Base-by-base conservation (phyloP, 2,888 invertebrate species). In the Choristoneura rosaceana region DNA sequence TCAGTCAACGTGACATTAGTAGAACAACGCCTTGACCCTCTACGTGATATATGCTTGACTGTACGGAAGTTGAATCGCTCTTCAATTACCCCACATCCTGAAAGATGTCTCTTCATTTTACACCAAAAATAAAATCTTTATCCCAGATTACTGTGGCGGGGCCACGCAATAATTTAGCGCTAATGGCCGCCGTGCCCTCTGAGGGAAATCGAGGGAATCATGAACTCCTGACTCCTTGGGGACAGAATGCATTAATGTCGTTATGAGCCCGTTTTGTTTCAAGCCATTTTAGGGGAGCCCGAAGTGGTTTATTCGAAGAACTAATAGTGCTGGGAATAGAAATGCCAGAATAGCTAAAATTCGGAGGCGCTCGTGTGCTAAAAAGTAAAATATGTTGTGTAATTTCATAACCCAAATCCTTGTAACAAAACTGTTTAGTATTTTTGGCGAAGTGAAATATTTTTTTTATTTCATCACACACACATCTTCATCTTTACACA, bases 81-180 rank as follows among this genome's bases (percentile, higher is more conserved):
- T 41, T 76, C 60, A 17, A 73, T 75, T 70, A 68, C 47, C 67
- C 81, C 82, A 76, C 61, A 47, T 47, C 71, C 76, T 74, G 82
- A 82, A 84, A 87, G 86, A 90, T 89, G 89, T 90, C 88, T 89
- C 88, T 90, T 88, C 88, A 90, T 90, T 90, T 89, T 89, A 88
- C 89, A 89, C 86, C 88, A 87, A 90, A 90, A 90, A 90, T 90
- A 91, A 91, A 90, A 89, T 89, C 88, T 89, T 90, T 89, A 89
- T 89, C 89, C 89, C 76, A 76, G 87, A 86, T 86, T 89, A 87
- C 88, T 84, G 83, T 82, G 79, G 75, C 76, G 78, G 75, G 76
- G 74, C 74, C 77, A 75, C 76, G 84, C 86, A 84, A 88, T 89
- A 89, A 90, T 89, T 91, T 90, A 90, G 87, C 88, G 83, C 87